phyloP scores from a whole-genome alignment of 2,888 invertebrate genomes.

The Griposia aprilina region DNA sequence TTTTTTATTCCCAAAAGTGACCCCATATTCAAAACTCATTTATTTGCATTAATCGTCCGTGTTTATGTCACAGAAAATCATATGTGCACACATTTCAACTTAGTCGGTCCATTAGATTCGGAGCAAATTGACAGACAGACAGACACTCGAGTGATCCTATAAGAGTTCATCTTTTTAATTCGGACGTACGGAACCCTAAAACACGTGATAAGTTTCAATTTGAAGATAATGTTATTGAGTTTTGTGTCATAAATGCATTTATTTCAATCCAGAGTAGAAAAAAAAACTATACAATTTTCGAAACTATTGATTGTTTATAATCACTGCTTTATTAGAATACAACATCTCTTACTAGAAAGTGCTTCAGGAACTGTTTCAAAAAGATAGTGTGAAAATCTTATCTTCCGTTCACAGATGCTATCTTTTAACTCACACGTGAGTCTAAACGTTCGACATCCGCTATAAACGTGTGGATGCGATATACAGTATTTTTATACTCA shows the following conservation, averaged over 20 bases:
- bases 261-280: no score
- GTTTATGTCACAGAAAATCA: not conserved
- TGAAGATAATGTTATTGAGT: no score
- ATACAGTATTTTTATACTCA: slow-evolving; percentile 37
- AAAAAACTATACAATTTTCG: no score
- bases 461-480: slow-evolving; percentile 9
- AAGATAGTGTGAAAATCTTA: slow-evolving; percentile 1
- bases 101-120: not conserved
- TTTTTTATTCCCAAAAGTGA: no score
- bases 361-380: not conserved
- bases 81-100: not conserved
- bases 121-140: not conserved
- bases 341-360: no score
- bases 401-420: slow-evolving; percentile 11
- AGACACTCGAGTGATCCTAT: not conserved
- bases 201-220: no score
- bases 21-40: not conserved
- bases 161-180: not conserved
- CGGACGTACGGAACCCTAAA: no score
- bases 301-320: no score
- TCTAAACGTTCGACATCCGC: slow-evolving; percentile 49
- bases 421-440: slow-evolving; percentile 16
- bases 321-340: no score
- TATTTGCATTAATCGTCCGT: not conserved
- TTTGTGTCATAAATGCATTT: no score